Evolutionary conservation across 2,888 invertebrate genomes (phyloP).

Genomic region (Drosophila subquinaria): DNA sequence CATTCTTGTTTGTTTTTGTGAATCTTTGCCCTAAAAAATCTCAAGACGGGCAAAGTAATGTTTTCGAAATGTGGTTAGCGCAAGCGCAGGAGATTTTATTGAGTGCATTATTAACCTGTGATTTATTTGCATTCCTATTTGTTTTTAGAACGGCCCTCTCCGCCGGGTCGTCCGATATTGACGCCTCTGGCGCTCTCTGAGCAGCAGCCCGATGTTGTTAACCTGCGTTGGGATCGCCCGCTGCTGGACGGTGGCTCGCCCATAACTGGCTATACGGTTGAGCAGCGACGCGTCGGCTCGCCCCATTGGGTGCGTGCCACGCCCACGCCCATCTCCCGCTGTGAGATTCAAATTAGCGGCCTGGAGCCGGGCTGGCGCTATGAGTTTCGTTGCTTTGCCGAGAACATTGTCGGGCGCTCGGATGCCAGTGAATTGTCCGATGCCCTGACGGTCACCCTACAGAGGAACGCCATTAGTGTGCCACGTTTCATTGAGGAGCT

Average conservation of each 20-base stretch:
- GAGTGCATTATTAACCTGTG: constrained; percentile 41
- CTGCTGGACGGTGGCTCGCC: constrained; percentile 94
- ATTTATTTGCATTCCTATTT: constrained; percentile 26
- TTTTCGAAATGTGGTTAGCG: constrained; percentile 52
- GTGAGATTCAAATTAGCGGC: constrained; percentile 92
- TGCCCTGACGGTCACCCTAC: constrained; percentile 91
- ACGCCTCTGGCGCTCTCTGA: constrained; percentile 90
- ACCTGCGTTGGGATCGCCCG: constrained; percentile 93
- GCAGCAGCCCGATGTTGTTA: constrained; percentile 92
- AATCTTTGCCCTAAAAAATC: constrained; percentile 69
- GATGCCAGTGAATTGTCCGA: constrained; percentile 94
- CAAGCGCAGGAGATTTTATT: constrained; percentile 28
- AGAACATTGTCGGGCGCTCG: constrained; percentile 95
- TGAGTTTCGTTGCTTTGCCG: constrained; percentile 96
- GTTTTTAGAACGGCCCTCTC: constrained; percentile 89
- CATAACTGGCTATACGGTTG: constrained; percentile 93
- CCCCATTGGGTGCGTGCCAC: constrained; percentile 94
- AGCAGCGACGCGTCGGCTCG: constrained; percentile 91
- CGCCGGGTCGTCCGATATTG: constrained; percentile 93
- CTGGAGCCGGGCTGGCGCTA: constrained; percentile 94
- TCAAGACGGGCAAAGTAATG: constrained; percentile 68
- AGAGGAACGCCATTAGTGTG: constrained; percentile 89
- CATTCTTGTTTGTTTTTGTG: constrained; percentile 19
- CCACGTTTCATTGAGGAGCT: constrained; percentile 91
- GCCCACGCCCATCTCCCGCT: constrained; percentile 89